phyloP scores from a whole-genome alignment of 2,888 invertebrate species.

The Nomada hirtipes region DNA sequence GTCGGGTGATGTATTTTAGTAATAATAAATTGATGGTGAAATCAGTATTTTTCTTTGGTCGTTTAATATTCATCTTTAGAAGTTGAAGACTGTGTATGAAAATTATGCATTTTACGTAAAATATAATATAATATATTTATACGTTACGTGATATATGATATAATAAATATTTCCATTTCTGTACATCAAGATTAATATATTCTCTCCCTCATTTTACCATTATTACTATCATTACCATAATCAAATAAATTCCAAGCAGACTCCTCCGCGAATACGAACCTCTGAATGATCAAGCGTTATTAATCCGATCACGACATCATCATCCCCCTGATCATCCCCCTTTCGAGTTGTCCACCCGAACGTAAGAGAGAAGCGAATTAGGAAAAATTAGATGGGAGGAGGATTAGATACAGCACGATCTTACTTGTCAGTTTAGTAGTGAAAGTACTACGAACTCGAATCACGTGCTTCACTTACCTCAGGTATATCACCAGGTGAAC shows the following conservation, averaged over 20 bases:
- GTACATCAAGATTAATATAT: too few relatives aligned
- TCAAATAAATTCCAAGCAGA: background rate
- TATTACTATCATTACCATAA: background rate
- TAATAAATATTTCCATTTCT: too few relatives aligned
- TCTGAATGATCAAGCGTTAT: conserved; percentile 24
- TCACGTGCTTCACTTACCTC: conserved; percentile 78
- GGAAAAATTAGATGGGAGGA: conserved; percentile 37
- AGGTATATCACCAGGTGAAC: conserved; percentile 79
- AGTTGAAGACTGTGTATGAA: too few relatives aligned
- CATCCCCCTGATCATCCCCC: conserved; percentile 1
- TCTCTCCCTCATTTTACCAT: background rate
- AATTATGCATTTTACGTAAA: too few relatives aligned
- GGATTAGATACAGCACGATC: conserved; percentile 44
- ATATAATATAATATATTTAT: too few relatives aligned
- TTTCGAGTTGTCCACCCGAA: background rate
- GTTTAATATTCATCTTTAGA: too few relatives aligned
- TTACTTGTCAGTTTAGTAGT: conserved; percentile 63
- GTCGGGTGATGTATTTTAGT: too few relatives aligned
- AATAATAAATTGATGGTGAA: too few relatives aligned
- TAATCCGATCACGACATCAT: conserved; percentile 26
- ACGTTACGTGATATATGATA: too few relatives aligned
- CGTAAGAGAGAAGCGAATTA: conserved; percentile 28
- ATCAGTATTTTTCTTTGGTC: too few relatives aligned
- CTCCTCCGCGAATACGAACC: background rate
- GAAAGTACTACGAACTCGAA: conserved; percentile 78